Percentiles rank a stretch among this genome's conserved stretches.
Conservation (phyloP, 1,140 invertebrate species). For the Panagrolaimus sp. region DNA sequence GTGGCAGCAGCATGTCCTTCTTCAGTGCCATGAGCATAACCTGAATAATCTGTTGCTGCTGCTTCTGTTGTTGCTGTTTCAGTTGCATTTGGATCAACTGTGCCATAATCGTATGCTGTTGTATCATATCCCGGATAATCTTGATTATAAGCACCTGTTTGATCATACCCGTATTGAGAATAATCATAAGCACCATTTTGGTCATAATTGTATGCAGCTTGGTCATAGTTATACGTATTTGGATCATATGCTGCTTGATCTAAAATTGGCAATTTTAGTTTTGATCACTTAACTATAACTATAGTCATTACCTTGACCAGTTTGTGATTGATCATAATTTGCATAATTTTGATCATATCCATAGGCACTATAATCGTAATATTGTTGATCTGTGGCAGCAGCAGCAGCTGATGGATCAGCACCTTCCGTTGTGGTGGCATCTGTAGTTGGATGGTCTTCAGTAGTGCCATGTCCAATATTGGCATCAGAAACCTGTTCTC, state of each 20-base stretch:
- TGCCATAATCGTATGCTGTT: slow-evolving; percentile 11
- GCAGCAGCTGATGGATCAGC: background rate
- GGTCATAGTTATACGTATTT: background rate
- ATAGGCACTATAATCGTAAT: slow-evolving; percentile 22
- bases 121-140: background rate
- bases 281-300: background rate
- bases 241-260: background rate
- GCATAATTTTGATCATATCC: slow-evolving; percentile 26
- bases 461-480: slow-evolving; percentile 8
- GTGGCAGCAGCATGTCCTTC: background rate
- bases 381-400: background rate
- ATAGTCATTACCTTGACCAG: slow-evolving; percentile 14
- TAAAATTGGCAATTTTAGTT: too few relatives aligned
- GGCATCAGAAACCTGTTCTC: background rate
- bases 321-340: slow-evolving; percentile 9
- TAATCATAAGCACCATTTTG: slow-evolving; percentile 19
- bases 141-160: too few relatives aligned
- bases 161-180: too few relatives aligned
- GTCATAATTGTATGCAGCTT: background rate
- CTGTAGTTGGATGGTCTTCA: slow-evolving; percentile 5
- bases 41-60: background rate
- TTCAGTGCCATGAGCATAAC: background rate
- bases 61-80: slow-evolving; percentile 9
- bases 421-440: background rate
- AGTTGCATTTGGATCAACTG: background rate